These are phyloP conservation scores for Cyclura pinguis DNA, from an alignment of 2,797 vertebrate species.

Conservation along the genomic window DNA sequence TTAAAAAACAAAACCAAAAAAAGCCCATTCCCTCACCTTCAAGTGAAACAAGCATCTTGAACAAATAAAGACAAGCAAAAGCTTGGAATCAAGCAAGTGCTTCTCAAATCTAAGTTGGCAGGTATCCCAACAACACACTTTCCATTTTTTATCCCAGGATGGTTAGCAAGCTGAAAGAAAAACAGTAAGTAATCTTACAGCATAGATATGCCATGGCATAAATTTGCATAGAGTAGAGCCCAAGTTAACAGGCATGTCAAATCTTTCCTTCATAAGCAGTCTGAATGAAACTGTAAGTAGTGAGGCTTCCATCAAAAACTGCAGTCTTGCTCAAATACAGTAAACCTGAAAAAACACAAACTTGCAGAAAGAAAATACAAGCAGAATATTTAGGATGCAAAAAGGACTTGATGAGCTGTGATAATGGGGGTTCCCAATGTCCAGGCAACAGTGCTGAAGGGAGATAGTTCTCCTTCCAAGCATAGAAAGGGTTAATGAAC, in stretches of 20 bases:
- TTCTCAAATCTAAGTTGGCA: not conserved
- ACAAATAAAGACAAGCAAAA: slow-evolving; percentile 32
- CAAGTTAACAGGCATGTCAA: not conserved
- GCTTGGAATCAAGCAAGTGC: slow-evolving; percentile 8
- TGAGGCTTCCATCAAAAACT: too few species aligned
- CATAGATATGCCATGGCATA: not conserved
- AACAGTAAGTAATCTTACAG: not conserved
- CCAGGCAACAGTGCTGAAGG: too few species aligned
- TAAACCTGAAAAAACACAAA: too few species aligned
- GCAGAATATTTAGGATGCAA: too few species aligned
- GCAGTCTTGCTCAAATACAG: too few species aligned
- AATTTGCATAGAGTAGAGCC: not conserved
- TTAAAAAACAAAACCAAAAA: not conserved
- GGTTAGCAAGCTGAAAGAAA: not conserved
- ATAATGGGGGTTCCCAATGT: too few species aligned
- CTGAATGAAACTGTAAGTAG: too few species aligned
- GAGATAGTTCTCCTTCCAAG: too few species aligned
- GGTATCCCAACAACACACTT: not conserved
- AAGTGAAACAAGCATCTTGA: slow-evolving; percentile 10
- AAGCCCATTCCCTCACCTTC: not conserved
- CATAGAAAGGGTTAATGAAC: too few species aligned
- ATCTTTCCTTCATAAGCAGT: not conserved
- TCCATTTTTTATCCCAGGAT: not conserved
- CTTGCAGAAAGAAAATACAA: too few species aligned
- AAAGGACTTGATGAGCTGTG: too few species aligned